phyloP scores from a whole-genome alignment of 2,888 invertebrate species.

The Sesia bembeciformis region DNA sequence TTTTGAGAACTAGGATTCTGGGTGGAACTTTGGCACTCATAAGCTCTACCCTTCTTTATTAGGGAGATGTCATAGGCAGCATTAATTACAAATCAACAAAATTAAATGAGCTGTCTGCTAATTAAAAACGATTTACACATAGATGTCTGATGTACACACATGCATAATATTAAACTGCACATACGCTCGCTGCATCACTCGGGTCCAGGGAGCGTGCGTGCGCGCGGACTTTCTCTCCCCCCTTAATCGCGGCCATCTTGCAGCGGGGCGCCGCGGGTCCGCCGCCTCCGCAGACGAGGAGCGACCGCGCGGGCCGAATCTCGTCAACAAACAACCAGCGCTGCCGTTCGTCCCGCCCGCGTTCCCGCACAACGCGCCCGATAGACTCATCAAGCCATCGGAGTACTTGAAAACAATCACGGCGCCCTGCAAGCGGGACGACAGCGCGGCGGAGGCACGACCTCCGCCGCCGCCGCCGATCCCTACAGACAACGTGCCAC shows the following conservation, averaged over 20 bases:
- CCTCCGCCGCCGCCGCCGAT: conserved; percentile 74
- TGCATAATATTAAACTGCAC: too few species aligned
- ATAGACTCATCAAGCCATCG: conserved; percentile 92
- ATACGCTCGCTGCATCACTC: too few species aligned
- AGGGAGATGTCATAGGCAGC: too few species aligned
- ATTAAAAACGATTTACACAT: too few species aligned
- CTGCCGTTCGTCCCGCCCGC: conserved; percentile 93
- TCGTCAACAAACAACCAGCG: conserved; percentile 89
- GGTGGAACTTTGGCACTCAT: too few species aligned
- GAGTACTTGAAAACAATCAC: conserved; percentile 92
- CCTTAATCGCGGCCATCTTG: conserved; percentile 34
- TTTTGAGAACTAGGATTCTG: too few species aligned
- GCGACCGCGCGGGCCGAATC: conserved; percentile 74
- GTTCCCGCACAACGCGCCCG: conserved; percentile 86
- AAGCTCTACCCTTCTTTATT: too few species aligned
- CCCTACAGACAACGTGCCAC: conserved; percentile 35
- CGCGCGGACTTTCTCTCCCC: conserved; percentile 60
- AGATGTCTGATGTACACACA: too few species aligned
- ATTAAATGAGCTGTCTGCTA: too few species aligned
- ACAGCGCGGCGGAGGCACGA: conserved; percentile 75
- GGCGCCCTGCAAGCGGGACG: conserved; percentile 72
- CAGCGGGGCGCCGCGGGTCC: conserved; percentile 63
- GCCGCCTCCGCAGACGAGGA: conserved; percentile 65
- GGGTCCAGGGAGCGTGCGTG: conserved; percentile 37
- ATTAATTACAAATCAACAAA: too few species aligned